Base-by-base conservation (phyloP, 1,140 invertebrate species). In the Ladona fulva region DNA sequence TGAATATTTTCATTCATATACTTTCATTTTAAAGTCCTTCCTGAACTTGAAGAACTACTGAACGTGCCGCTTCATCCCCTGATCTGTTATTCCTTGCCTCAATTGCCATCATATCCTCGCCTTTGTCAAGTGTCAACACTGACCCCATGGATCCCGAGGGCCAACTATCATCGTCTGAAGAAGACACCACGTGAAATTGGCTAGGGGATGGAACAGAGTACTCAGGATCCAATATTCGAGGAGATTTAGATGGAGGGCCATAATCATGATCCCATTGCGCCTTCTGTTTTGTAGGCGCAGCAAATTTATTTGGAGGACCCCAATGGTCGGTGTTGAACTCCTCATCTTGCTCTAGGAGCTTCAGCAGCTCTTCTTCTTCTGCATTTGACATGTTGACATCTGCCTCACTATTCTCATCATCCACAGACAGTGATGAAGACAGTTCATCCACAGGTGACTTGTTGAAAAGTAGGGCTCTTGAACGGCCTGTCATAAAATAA, bases 401-500 rank as follows among this genome's bases (percentile, higher is more conserved):
- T 1, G 52, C 52, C 3, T 66, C 52, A 66, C 14, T 12, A 66
- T 16, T 22, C 12, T 66, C 52, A 66, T 66, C 52, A 19, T 66
- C 52, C 52, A 66, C 52, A 66, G 52, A 66, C 16, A 66, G n/a
- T 16, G 52, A 66, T 66, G 52, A 66, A 6, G 52, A 66, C n/a
- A 66, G 5, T 3, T 66, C 52, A 66, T 66, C 52, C 5, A 66
- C n/a, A 3, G 52, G 52, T 5, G 52, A 83, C 25, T 84, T 86
- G 8, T 85, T 85, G 76, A 84, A 85, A 0, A 87, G 80, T 10
- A 87, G 80, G 25, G 83, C 86, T 80, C 86, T 83, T 0, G 86
- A 85, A 77, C 86, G 86, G 78, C 86, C 86, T 86, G 8, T 37
- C 66, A 75, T 81, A 81, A n/a, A 66, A 22, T 8, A 73, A 25